Evolutionary conservation across 1,140 invertebrate genomes (phyloP).

Genomic region (Lepidostoma basale): DNA sequence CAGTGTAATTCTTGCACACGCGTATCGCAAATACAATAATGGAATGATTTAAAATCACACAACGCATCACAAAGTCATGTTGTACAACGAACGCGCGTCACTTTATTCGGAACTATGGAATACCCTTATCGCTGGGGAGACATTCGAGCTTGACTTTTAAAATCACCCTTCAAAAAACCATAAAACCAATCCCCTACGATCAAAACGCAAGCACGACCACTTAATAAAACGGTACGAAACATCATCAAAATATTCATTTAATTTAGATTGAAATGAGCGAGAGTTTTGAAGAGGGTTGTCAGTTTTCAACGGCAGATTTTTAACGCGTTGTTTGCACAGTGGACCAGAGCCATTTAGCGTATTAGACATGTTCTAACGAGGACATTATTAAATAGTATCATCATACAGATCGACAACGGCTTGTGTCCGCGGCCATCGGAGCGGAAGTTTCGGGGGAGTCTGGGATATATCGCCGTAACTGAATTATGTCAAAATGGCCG

Average conservation of each 20-base stretch:
- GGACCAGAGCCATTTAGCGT: slow-evolving; percentile 31
- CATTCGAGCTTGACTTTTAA: slow-evolving; percentile 13
- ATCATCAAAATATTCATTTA: too few species aligned
- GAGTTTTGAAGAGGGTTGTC: too few species aligned
- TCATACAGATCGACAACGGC: slow-evolving; percentile 23
- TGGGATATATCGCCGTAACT: slow-evolving; percentile 16
- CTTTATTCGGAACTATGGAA: background rate
- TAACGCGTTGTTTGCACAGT: too few species aligned
- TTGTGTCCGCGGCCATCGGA: slow-evolving; percentile 24
- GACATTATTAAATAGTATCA: slow-evolving; percentile 36
- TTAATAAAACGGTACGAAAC: background rate
- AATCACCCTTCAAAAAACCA: slow-evolving; percentile 3
- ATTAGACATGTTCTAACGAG: slow-evolving; percentile 33
- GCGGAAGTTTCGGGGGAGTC: slow-evolving; percentile 2
- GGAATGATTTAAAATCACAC: background rate
- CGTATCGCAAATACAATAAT: background rate
- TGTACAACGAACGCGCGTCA: background rate
- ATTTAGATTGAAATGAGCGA: too few species aligned
- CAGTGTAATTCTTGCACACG: too few species aligned
- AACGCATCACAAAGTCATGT: background rate
- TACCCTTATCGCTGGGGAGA: background rate
- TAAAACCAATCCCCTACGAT: background rate
- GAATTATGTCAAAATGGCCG: slow-evolving; percentile 3
- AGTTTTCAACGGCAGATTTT: too few species aligned
- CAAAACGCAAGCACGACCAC: too few species aligned